Percentiles rank a stretch among this genome's conserved stretches.
phyloP scores from a whole-genome alignment of 2,113 vertebrate genomes.

The Oenanthe melanoleuca region DNA sequence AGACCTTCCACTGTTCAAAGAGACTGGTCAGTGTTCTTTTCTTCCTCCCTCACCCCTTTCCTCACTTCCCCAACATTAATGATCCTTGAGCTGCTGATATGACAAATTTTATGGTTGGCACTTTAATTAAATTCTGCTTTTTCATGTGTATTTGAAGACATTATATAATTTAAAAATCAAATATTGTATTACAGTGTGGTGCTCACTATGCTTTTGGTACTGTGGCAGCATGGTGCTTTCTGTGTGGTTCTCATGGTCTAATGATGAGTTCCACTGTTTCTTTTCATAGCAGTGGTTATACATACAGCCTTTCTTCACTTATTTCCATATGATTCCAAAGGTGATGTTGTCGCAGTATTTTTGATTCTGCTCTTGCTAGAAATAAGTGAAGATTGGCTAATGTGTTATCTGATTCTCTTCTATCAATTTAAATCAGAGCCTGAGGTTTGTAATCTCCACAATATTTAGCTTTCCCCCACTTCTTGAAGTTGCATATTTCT shows the following conservation, averaged over 20 bases:
- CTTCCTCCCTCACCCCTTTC: neutral
- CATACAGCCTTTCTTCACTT: neutral
- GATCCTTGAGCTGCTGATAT: neutral
- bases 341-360: neutral
- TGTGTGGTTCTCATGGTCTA: neutral
- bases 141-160: neutral
- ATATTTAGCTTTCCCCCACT: neutral
- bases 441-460: neutral
- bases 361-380: neutral
- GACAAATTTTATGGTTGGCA: neutral
- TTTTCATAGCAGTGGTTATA: neutral
- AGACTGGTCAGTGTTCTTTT: neutral
- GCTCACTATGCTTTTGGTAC: neutral
- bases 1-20: neutral
- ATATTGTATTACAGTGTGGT: neutral
- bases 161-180: neutral
- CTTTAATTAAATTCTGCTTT: neutral
- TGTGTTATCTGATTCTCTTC: neutral
- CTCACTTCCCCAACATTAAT: neutral
- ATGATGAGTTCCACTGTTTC: neutral
- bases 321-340: neutral
- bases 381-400: neutral
- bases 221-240: neutral
- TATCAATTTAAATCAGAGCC: neutral
- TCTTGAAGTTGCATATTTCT: neutral